Evolutionary conservation across 2,113 vertebrate species (phyloP).

Genomic region (Pristiophorus japonicus): DNA sequence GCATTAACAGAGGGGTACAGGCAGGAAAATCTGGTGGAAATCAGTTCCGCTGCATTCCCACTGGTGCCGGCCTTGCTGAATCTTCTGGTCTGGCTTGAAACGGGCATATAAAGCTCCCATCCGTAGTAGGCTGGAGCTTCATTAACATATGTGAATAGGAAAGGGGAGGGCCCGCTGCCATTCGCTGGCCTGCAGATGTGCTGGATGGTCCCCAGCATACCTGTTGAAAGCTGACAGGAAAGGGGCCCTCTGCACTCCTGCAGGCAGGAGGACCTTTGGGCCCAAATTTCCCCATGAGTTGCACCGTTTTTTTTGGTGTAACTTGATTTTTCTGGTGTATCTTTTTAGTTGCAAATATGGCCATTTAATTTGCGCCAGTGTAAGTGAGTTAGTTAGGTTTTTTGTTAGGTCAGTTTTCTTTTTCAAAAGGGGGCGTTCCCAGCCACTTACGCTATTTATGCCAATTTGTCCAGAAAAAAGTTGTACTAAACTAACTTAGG

Average conservation of each 20-base stretch:
- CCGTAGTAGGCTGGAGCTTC: not conserved
- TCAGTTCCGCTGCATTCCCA: not conserved
- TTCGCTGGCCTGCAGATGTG: not conserved
- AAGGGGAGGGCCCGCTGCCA: not conserved
- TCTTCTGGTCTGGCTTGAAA: not conserved
- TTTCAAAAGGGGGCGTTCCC: no score
- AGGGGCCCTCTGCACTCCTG: not conserved
- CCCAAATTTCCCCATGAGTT: no score
- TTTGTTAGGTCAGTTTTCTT: no score
- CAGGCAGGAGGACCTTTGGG: not conserved
- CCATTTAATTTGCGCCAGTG: no score
- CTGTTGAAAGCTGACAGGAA: not conserved
- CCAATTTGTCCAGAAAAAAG: no score
- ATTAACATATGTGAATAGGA: not conserved
- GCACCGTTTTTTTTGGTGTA: no score
- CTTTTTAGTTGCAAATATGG: no score
- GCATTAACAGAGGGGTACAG: not conserved
- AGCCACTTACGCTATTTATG: no score
- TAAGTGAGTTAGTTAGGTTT: no score
- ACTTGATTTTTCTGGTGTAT: no score
- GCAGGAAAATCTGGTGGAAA: not conserved
- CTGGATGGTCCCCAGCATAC: not conserved
- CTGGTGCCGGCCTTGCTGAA: not conserved
- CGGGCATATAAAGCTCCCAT: not conserved
- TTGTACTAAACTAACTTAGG: no score